Base-by-base conservation (phyloP, 1,140 invertebrate genomes). In the Sitophilus oryzae region DNA sequence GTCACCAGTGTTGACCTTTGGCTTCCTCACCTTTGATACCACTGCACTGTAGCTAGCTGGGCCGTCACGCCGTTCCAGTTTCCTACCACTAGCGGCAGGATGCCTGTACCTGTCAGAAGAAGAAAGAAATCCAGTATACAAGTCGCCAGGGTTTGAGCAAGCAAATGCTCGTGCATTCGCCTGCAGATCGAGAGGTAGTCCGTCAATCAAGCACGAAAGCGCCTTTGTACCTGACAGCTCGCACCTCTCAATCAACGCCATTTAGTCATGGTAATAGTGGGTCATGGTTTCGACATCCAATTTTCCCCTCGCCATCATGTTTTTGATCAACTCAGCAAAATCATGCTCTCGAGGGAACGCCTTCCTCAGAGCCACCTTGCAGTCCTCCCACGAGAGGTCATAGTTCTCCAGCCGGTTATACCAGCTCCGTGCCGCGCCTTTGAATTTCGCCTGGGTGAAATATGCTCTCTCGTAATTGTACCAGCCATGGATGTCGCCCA, bases 161-260 rank as follows among this genome's bases (percentile, higher is more conserved):
- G n/a, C n/a, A n/a, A n/a, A n/a, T n/a, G 66, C 66, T n/a, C 60
- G 50, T 11, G 66, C 66, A 21, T 66, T 67, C 15, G 61, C 41
- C 56, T 67, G 65, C 15, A 71, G 21, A 2, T 50, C 50, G 10
- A 9, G 8, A 2, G 69, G 67, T 23, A 71, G 30, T 0, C 67
- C 67, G 22, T 63, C 22, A 14, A 68, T 68, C 11, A 70, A 62
- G 35, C 66, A 67, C 0, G 67, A 69, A 0, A 71, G 60, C 11
- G 25, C 59, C 8, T 65, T 66, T 3, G 1, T 20, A 6, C 62
- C 62, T 9, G 56, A 60, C 15, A 68, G 9, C 15, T 68, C 61
- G 36, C 67, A 69, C 0, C 62, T 52, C 34, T 62, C 62, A 15
- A 62, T 66, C 60, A 69, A 62, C 1, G 64, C 60, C 9, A 67